These are phyloP conservation scores for Heliconius ethilla DNA, from an alignment of 2,888 invertebrate genomes.

Conservation along the genomic window DNA sequence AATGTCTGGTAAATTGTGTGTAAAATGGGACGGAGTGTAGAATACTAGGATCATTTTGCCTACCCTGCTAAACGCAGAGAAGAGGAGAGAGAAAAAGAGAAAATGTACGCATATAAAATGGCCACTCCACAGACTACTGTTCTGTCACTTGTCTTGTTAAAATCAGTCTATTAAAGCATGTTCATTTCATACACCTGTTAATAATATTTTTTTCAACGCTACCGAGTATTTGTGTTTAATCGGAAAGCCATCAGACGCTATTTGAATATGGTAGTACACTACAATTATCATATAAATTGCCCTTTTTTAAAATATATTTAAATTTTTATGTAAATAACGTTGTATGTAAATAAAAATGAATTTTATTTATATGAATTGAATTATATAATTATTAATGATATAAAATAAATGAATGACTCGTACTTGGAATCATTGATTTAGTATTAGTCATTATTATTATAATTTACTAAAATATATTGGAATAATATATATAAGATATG, in stretches of 20 bases:
- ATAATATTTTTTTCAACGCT: slow-evolving; percentile 28
- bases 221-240: slow-evolving; percentile 40
- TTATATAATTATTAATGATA: background rate
- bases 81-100: too few relatives aligned
- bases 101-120: background rate
- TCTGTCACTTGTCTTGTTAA: slow-evolving; percentile 58
- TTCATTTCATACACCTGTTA: slow-evolving; percentile 59
- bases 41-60: too few relatives aligned
- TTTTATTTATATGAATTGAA: background rate
- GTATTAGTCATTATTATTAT: too few relatives aligned
- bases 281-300: slow-evolving; percentile 38
- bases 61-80: too few relatives aligned
- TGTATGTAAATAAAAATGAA: slow-evolving; percentile 11
- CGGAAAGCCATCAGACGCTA: slow-evolving; percentile 32
- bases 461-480: too few relatives aligned
- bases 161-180: slow-evolving; percentile 63
- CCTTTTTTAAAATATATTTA: slow-evolving; percentile 31
- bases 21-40: too few relatives aligned
- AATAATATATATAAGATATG: too few relatives aligned
- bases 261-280: slow-evolving; percentile 29
- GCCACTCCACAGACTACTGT: slow-evolving; percentile 39
- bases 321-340: slow-evolving; percentile 3
- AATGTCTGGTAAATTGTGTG: too few relatives aligned
- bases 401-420: background rate
- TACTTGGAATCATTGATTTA: too few relatives aligned